These are phyloP conservation scores for Lochmaea capreae DNA, from an alignment of 2,888 invertebrate species.

Conservation along the genomic window DNA sequence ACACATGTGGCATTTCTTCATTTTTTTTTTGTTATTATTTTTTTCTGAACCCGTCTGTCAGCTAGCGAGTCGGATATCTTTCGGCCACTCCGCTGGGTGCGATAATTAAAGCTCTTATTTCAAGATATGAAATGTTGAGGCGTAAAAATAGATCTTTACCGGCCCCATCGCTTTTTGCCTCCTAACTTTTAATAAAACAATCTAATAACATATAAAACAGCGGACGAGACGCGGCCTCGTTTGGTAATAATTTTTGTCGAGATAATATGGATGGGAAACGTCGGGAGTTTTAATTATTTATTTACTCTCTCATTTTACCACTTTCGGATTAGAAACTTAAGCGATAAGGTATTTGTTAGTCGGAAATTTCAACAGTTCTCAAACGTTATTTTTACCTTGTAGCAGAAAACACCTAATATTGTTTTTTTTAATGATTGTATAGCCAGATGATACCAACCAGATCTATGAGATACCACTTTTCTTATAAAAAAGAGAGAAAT, in stretches of 20 bases:
- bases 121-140: slow-evolving; percentile 44
- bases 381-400: too few species aligned
- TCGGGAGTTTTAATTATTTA: background rate
- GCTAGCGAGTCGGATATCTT: slow-evolving; percentile 53
- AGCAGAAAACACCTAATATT: too few species aligned
- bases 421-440: too few species aligned
- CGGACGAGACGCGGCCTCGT: slow-evolving; percentile 6
- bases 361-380: too few species aligned
- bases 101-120: slow-evolving; percentile 52
- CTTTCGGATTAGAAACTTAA: too few species aligned
- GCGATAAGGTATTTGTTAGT: too few species aligned
- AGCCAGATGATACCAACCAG: too few species aligned
- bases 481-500: too few species aligned
- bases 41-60: slow-evolving; percentile 50
- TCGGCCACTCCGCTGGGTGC: slow-evolving; percentile 50
- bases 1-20: slow-evolving; percentile 56
- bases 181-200: slow-evolving; percentile 14
- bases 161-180: slow-evolving; percentile 40
- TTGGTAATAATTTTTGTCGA: slow-evolving; percentile 8
- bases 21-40: slow-evolving; percentile 46
- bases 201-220: slow-evolving; percentile 25
- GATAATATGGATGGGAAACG: background rate
- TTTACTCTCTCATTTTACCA: too few species aligned
- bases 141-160: slow-evolving; percentile 46
- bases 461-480: too few species aligned